Evolutionary conservation across 2,113 vertebrate species (phyloP).

Genomic region (Myiagra hebetior): DNA sequence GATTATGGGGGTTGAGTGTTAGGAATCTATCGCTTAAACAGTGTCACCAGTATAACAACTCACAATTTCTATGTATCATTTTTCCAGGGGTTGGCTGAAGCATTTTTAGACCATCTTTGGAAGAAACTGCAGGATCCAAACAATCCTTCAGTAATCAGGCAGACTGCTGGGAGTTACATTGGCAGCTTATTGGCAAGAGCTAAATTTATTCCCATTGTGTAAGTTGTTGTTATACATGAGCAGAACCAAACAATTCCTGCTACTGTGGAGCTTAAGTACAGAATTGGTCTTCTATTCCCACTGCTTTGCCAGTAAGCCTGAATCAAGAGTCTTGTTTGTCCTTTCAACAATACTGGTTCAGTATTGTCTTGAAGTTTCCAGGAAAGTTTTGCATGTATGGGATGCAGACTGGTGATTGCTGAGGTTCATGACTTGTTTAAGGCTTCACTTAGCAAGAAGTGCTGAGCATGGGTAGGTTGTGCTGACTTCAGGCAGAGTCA

Average conservation of each 20-base stretch:
- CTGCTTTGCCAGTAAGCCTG: not conserved
- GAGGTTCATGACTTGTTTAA: not conserved
- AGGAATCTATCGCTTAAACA: not conserved
- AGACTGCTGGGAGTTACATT: slow-evolving; percentile 87
- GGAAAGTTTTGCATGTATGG: not conserved
- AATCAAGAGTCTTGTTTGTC: not conserved
- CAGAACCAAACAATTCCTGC: not conserved
- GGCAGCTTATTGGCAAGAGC: slow-evolving; percentile 95
- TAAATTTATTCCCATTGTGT: slow-evolving; percentile 89
- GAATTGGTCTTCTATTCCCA: not conserved
- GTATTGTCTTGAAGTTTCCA: not conserved
- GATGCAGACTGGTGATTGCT: not conserved
- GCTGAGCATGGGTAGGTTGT: not conserved
- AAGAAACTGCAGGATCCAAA: slow-evolving; percentile 87
- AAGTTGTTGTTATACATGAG: slow-evolving; percentile 67
- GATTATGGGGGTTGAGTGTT: not conserved
- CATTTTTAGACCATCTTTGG: slow-evolving; percentile 96
- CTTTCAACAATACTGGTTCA: not conserved
- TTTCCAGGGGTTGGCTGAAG: slow-evolving; percentile 87
- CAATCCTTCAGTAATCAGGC: slow-evolving; percentile 86
- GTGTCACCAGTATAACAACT: not conserved
- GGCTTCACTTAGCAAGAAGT: not conserved
- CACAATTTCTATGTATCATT: not conserved
- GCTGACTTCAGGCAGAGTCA: not conserved
- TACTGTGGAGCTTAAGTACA: not conserved